Evolutionary conservation across 2,888 invertebrate genomes (phyloP).

Genomic region (Tenthredo mesomela): DNA sequence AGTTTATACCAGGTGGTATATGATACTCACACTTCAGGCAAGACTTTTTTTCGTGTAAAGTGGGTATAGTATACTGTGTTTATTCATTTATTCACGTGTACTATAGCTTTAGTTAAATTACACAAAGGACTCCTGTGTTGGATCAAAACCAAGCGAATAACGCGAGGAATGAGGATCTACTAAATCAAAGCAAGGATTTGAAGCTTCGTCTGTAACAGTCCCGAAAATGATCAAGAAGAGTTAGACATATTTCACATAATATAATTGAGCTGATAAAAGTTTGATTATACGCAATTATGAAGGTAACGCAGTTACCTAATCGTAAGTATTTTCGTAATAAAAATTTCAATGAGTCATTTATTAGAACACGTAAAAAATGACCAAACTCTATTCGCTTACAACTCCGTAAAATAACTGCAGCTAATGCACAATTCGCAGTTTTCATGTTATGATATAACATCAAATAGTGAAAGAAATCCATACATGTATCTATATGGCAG

Average conservation of each 20-base stretch:
- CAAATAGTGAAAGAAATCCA: neutral
- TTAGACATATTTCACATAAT: neutral
- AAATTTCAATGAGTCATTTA: neutral
- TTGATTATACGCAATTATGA: neutral
- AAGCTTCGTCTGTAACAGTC: constrained; percentile 39
- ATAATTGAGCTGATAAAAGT: neutral
- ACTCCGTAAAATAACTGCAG: neutral
- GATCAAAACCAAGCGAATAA: constrained; percentile 61
- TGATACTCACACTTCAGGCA: neutral
- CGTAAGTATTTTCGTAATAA: neutral
- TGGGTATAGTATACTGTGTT: neutral
- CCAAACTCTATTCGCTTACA: neutral
- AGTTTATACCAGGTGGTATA: neutral
- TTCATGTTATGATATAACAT: neutral
- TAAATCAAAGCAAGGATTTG: constrained; percentile 22
- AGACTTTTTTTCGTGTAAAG: neutral
- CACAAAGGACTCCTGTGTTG: constrained; percentile 62
- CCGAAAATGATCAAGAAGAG: constrained; percentile 4
- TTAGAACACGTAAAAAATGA: too few relatives aligned
- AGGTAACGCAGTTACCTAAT: neutral
- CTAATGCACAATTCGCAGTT: neutral
- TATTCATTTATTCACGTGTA: neutral
- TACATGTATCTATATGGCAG: too few relatives aligned
- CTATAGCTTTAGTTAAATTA: constrained; percentile 51
- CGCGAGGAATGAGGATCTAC: constrained; percentile 34